Conservation (phyloP, 2,113 vertebrate genomes). For the Narcine bancroftii region DNA sequence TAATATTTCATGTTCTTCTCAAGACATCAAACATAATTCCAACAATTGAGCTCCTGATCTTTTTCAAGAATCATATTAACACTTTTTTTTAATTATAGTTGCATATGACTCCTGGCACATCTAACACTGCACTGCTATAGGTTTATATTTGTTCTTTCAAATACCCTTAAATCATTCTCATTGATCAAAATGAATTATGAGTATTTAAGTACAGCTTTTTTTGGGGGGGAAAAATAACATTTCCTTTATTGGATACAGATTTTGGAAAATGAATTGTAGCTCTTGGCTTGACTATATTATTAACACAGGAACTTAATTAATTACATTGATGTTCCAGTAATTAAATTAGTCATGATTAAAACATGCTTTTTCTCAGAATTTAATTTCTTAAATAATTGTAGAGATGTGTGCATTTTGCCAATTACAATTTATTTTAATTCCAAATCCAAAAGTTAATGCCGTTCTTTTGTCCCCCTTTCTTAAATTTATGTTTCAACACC, state of each 20-base stretch:
- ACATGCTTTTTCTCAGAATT: background rate
- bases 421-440: background rate
- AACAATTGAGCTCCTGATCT: background rate
- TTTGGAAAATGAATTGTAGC: background rate
- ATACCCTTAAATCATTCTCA: background rate
- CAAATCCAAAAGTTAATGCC: background rate
- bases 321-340: background rate
- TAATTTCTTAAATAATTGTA: constrained; percentile 1
- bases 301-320: background rate
- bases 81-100: background rate
- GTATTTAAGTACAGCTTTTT: background rate
- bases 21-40: background rate
- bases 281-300: background rate
- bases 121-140: no score
- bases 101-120: no score
- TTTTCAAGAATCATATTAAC: background rate
- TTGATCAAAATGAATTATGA: background rate
- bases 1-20: background rate
- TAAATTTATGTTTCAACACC: background rate
- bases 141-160: background rate
- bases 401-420: background rate
- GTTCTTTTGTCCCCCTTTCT: background rate
- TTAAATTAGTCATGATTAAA: background rate
- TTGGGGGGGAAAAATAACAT: background rate
- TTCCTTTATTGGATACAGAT: background rate